phyloP scores from a whole-genome alignment of 2,797 vertebrate species.

The Manis crassicaudata region DNA sequence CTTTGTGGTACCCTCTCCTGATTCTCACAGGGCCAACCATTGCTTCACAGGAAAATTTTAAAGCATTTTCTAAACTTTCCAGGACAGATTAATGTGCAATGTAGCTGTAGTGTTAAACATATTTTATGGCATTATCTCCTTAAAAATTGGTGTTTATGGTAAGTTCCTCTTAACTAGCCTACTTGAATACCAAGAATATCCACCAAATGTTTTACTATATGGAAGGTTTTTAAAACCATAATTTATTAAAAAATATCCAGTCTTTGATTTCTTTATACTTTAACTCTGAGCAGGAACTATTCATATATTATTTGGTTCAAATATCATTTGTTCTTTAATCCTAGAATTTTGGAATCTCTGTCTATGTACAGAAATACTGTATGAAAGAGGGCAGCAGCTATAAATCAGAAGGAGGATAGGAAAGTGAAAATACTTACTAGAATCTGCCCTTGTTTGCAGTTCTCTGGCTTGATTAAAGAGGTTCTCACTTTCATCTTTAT shows the following conservation, averaged over 20 bases:
- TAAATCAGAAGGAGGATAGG: slow-evolving; percentile 43
- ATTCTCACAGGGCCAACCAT: neutral
- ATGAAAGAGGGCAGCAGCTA: neutral
- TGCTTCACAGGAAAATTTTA: neutral
- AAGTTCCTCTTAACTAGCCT: neutral
- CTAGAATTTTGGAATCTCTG: slow-evolving; percentile 58
- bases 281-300: neutral
- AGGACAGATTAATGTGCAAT: neutral
- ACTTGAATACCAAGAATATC: slow-evolving; percentile 20
- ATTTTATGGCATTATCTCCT: slow-evolving; percentile 2
- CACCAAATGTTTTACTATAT: neutral
- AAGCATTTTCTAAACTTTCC: neutral
- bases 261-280: slow-evolving; percentile 25
- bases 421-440: slow-evolving; percentile 85
- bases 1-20: neutral
- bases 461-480: slow-evolving; percentile 90
- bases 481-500: slow-evolving; percentile 88
- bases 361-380: neutral
- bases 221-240: slow-evolving; percentile 12
- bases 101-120: neutral
- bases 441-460: slow-evolving; percentile 87
- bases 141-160: slow-evolving; percentile 19
- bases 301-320: slow-evolving; percentile 45
- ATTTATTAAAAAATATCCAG: slow-evolving; percentile 44
- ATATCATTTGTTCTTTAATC: slow-evolving; percentile 60